Percentiles rank a stretch among this genome's conserved stretches.
These are phyloP conservation scores for Tolypeutes matacus DNA, from an alignment of 2,797 vertebrate species.

Conservation along the genomic window DNA sequence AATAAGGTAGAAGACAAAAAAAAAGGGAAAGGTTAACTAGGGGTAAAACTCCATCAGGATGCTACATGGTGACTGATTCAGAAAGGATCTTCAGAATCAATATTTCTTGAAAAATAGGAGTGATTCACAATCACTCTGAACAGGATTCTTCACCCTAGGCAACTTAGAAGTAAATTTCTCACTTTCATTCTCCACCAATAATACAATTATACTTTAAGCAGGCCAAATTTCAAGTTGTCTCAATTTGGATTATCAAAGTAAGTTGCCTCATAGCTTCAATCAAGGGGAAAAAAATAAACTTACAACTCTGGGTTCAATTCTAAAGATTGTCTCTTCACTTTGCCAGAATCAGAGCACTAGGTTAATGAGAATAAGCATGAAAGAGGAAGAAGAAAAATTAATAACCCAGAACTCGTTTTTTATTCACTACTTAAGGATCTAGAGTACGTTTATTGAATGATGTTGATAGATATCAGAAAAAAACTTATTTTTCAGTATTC, in stretches of 20 bases:
- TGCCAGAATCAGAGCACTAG: not conserved
- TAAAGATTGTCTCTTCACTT: not conserved
- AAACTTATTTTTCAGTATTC: slow-evolving; percentile 27
- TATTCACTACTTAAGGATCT: not conserved
- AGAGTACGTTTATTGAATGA: not conserved
- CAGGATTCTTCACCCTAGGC: not conserved
- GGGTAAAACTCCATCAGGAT: not conserved
- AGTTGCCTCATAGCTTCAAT: not conserved
- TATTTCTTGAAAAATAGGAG: not conserved
- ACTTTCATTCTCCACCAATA: not conserved
- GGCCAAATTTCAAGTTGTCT: slow-evolving; percentile 13
- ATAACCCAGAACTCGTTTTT: not conserved
- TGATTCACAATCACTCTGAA: not conserved
- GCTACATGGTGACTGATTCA: not conserved
- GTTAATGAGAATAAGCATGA: not conserved
- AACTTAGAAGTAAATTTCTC: not conserved
- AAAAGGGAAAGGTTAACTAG: not conserved
- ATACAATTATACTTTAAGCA: not conserved
- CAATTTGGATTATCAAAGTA: not conserved
- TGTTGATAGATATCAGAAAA: not conserved
- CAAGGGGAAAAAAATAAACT: not conserved
- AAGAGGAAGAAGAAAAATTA: not conserved
- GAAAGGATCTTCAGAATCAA: slow-evolving; percentile 17
- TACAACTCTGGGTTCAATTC: not conserved
- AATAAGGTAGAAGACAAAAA: not conserved